These are phyloP conservation scores for Mamestra configurata DNA, from an alignment of 1,140 invertebrate species.

Conservation along the genomic window DNA sequence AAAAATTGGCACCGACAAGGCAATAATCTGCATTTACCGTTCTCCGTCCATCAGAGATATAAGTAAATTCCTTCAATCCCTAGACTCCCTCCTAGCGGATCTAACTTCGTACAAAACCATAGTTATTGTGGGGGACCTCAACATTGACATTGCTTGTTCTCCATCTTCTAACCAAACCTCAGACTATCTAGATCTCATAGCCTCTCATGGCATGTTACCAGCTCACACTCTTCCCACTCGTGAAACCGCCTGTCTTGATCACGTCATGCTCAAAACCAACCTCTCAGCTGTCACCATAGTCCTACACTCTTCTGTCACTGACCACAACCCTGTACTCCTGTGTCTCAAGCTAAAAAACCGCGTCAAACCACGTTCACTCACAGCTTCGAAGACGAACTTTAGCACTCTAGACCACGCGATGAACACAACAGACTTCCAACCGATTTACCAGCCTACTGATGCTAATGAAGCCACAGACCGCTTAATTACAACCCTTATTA, in stretches of 20 bases:
- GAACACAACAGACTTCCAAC: neutral
- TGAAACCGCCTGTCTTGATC: neutral
- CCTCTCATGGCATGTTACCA: neutral
- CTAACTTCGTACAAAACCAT: neutral
- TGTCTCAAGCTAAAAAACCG: neutral
- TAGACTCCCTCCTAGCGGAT: neutral
- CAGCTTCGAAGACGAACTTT: neutral
- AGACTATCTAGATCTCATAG: neutral
- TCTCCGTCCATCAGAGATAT: neutral
- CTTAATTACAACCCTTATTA: neutral
- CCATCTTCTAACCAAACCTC: neutral
- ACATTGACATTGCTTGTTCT: neutral
- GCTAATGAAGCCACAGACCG: neutral
- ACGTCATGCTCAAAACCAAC: constrained; percentile 17
- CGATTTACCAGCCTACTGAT: neutral
- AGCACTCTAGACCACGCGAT: neutral
- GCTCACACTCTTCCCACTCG: constrained; percentile 1
- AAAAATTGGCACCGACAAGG: neutral
- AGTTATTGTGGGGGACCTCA: neutral
- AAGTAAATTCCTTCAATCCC: neutral
- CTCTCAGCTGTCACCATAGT: neutral
- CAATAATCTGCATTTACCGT: neutral
- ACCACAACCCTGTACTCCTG: neutral
- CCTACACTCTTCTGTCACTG: neutral
- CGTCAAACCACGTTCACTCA: too few relatives aligned